These are phyloP conservation scores for Periophthalmus modestus DNA, from an alignment of 2,113 vertebrate species.

Conservation along the genomic window DNA sequence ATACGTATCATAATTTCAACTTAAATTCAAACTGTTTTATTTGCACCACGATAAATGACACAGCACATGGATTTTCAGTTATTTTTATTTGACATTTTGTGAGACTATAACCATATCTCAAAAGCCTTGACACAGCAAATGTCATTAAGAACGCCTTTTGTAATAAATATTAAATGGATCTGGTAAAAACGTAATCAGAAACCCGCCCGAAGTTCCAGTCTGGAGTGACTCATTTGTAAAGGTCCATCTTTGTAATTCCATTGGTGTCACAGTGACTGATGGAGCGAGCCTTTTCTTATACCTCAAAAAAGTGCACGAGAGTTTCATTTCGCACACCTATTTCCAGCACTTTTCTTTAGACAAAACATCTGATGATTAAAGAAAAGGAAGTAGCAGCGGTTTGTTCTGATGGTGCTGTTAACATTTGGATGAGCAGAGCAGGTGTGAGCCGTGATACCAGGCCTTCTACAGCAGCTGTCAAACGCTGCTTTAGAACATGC, in stretches of 20 bases:
- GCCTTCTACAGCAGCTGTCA: background rate
- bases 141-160: background rate
- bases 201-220: background rate
- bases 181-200: background rate
- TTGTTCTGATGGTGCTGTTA: slow-evolving; percentile 16
- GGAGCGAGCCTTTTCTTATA: background rate
- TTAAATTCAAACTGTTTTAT: background rate
- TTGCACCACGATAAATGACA: background rate
- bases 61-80: background rate
- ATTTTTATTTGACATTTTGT: slow-evolving; percentile 16
- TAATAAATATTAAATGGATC: slow-evolving; percentile 8
- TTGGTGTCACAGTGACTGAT: slow-evolving; percentile 25
- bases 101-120: background rate
- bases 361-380: slow-evolving; percentile 16
- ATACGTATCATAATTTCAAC: too few species aligned
- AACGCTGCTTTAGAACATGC: slow-evolving; percentile 9
- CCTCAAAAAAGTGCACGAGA: slow-evolving; percentile 13
- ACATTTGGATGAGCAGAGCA: slow-evolving; percentile 16
- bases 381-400: slow-evolving; percentile 10
- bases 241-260: slow-evolving; percentile 17
- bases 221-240: background rate
- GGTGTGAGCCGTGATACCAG: slow-evolving; percentile 10
- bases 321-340: slow-evolving; percentile 15
- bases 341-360: background rate
- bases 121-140: background rate